These are phyloP conservation scores for Pterostichus madidus DNA, from an alignment of 2,888 invertebrate species.

Conservation along the genomic window DNA sequence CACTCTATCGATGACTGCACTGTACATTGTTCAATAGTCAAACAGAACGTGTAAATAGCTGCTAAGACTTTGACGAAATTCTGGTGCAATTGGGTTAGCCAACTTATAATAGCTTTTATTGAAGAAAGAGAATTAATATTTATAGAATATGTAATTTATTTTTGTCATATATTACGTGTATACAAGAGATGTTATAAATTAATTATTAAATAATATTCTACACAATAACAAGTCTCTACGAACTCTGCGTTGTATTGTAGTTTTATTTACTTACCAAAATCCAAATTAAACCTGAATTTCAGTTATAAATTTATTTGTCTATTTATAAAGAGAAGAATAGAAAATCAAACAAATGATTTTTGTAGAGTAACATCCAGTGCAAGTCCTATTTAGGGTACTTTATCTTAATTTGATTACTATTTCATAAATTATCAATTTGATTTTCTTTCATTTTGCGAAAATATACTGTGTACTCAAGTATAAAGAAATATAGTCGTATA, in stretches of 20 bases:
- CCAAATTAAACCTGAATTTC: too few relatives aligned
- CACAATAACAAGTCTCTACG: constrained; percentile 64
- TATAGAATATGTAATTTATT: constrained; percentile 64
- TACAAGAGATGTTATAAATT: constrained; percentile 59
- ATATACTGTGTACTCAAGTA: too few relatives aligned
- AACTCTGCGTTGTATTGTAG: constrained; percentile 47
- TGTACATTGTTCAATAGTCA: constrained; percentile 45
- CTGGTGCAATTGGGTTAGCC: constrained; percentile 66
- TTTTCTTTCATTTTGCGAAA: too few relatives aligned
- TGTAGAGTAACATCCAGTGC: too few relatives aligned
- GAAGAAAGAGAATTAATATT: constrained; percentile 56
- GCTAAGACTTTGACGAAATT: constrained; percentile 60
- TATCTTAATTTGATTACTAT: too few relatives aligned
- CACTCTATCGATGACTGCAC: constrained; percentile 30
- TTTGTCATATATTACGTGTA: constrained; percentile 66
- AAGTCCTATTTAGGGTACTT: too few relatives aligned
- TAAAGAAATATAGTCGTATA: too few relatives aligned
- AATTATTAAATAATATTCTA: constrained; percentile 65
- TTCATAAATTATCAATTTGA: too few relatives aligned
- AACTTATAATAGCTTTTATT: constrained; percentile 61
- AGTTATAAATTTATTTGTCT: too few relatives aligned
- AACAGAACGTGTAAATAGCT: constrained; percentile 22
- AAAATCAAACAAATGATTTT: too few relatives aligned
- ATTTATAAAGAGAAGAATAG: too few relatives aligned
- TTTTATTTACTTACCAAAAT: too few relatives aligned